phyloP scores from a whole-genome alignment of 2,888 invertebrate genomes.

The Acleris emargana region DNA sequence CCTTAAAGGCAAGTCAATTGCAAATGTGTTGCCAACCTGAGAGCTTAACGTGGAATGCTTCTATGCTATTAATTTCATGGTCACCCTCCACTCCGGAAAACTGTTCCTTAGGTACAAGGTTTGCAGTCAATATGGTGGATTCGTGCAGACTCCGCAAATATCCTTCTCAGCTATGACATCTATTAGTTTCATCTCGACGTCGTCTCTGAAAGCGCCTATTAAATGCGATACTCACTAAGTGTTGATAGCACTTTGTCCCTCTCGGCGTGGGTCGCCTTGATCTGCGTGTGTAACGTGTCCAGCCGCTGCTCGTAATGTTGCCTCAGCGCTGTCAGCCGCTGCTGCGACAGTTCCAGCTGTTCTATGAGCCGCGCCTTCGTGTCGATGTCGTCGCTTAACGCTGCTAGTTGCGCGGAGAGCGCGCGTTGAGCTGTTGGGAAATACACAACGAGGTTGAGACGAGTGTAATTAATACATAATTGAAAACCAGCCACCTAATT shows the following conservation, averaged over 20 bases:
- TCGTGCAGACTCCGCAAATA: too few relatives aligned
- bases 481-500: too few relatives aligned
- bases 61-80: too few relatives aligned
- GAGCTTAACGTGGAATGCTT: too few relatives aligned
- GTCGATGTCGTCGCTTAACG: constrained; percentile 96
- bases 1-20: too few relatives aligned
- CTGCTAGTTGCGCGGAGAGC: constrained; percentile 92
- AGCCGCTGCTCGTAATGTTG: constrained; percentile 97
- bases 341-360: constrained; percentile 95
- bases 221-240: constrained; percentile 54
- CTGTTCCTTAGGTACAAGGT: too few relatives aligned
- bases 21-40: too few relatives aligned
- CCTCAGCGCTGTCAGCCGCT: constrained; percentile 92
- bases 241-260: constrained; percentile 93
- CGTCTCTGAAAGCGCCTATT: not conserved
- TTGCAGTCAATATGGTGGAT: too few relatives aligned
- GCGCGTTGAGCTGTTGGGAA: constrained; percentile 71
- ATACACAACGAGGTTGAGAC: too few relatives aligned
- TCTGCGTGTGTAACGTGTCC: constrained; percentile 91
- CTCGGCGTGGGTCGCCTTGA: constrained; percentile 94
- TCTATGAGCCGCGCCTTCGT: constrained; percentile 97
- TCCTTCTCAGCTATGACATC: too few relatives aligned
- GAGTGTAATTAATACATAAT: not conserved
- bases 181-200: not conserved
- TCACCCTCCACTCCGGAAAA: too few relatives aligned